Percentiles rank a stretch among this genome's conserved stretches.
These are phyloP conservation scores for Proterorhinus semilunaris DNA, from an alignment of 2,113 vertebrate genomes.

Conservation along the genomic window DNA sequence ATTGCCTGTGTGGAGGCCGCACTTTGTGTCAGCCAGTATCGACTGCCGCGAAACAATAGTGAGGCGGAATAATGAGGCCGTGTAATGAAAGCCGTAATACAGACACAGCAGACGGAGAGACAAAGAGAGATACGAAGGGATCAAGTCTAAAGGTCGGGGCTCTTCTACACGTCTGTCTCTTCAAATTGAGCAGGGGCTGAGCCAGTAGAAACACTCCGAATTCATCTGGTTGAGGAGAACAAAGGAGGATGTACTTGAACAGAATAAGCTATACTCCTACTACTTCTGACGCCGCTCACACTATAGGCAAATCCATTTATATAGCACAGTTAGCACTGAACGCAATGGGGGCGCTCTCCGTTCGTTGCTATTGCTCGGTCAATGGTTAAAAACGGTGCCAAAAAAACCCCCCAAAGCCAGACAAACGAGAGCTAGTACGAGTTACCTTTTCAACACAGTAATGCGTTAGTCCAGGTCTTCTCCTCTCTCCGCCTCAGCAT, in stretches of 20 bases:
- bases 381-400: too few relatives aligned
- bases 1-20: constrained; percentile 22
- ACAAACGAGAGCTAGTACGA: too few relatives aligned
- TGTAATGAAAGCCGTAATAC: constrained; percentile 54
- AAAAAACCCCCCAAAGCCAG: too few relatives aligned
- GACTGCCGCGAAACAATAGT: constrained; percentile 46
- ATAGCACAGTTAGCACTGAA: too few relatives aligned
- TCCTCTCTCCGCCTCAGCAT: too few relatives aligned
- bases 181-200: not conserved
- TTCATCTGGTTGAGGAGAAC: not conserved
- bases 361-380: too few relatives aligned
- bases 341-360: too few relatives aligned
- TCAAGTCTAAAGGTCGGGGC: constrained; percentile 47
- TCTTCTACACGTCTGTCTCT: constrained; percentile 26
- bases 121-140: constrained; percentile 14
- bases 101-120: constrained; percentile 4
- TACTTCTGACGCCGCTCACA: too few relatives aligned
- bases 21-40: constrained; percentile 24
- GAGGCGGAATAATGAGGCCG: constrained; percentile 43
- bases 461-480: too few relatives aligned
- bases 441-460: too few relatives aligned
- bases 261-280: not conserved
- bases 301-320: too few relatives aligned
- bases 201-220: not conserved
- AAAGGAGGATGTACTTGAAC: not conserved